A percentile compares a stretch with the other conserved stretches of the same genome.
Evolutionary conservation across 2,113 vertebrate species (phyloP).

Genomic region (Perca fluviatilis): DNA sequence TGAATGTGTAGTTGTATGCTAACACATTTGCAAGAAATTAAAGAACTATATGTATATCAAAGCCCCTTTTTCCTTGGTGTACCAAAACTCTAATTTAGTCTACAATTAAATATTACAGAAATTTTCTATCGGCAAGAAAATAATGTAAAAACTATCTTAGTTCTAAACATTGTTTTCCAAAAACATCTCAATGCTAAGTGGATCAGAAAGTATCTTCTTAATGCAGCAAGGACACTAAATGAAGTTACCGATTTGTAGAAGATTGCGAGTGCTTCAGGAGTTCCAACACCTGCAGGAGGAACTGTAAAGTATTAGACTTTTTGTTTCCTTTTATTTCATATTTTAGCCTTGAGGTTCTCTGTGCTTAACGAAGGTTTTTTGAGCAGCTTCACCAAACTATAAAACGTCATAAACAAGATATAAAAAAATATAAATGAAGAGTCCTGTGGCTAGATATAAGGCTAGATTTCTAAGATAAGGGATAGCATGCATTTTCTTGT

Average conservation of each 20-base stretch:
- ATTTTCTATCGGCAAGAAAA: neutral
- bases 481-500: neutral
- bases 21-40: neutral
- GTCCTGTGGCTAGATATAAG: too few species aligned
- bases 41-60: neutral
- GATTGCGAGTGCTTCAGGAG: neutral
- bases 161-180: neutral
- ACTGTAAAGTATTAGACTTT: neutral
- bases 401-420: neutral
- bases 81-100: neutral
- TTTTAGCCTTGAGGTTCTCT: neutral
- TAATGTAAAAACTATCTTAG: neutral
- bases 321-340: neutral
- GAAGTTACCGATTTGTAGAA: neutral
- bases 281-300: neutral
- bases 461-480: neutral
- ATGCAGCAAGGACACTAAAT: constrained; percentile 1
- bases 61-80: neutral
- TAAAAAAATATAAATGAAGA: neutral
- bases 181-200: constrained; percentile 5
- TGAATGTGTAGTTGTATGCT: neutral
- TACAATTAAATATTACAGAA: neutral
- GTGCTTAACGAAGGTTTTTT: neutral
- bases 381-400: neutral
- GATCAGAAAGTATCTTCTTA: neutral